These are phyloP conservation scores for Channa argus DNA, from an alignment of 2,113 vertebrate genomes.

Conservation along the genomic window DNA sequence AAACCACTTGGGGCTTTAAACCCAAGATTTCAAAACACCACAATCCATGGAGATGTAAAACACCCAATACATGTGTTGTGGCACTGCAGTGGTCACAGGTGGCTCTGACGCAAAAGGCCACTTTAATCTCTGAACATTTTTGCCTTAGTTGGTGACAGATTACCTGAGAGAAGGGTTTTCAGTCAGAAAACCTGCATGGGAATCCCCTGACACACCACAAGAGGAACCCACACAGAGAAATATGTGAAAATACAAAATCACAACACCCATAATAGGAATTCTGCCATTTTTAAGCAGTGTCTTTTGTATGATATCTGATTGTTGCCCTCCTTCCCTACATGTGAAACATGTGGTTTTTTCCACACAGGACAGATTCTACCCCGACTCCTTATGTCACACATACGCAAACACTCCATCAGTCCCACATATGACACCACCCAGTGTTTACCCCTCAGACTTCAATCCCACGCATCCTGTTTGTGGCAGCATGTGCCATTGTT, in stretches of 20 bases:
- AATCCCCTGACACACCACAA: constrained; percentile 71
- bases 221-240: constrained; percentile 41
- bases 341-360: constrained; percentile 58
- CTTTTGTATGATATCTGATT: constrained; percentile 77
- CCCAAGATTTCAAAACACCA: constrained; percentile 39
- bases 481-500: constrained; percentile 62
- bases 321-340: constrained; percentile 59
- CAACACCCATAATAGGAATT: constrained; percentile 52
- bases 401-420: constrained; percentile 32
- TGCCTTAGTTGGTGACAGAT: constrained; percentile 67
- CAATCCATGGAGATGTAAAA: constrained; percentile 11
- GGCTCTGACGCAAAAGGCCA: constrained; percentile 43
- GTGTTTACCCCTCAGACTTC: constrained; percentile 66
- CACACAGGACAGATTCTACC: constrained; percentile 48
- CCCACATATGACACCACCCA: constrained; percentile 76
- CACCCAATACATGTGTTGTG: not conserved
- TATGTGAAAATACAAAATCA: constrained; percentile 46
- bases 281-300: constrained; percentile 55
- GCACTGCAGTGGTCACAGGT: constrained; percentile 35
- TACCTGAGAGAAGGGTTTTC: constrained; percentile 62
- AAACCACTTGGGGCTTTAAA: constrained; percentile 39
- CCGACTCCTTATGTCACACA: constrained; percentile 23
- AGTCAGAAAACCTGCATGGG: constrained; percentile 76
- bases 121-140: constrained; percentile 75
- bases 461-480: constrained; percentile 76